Base-by-base conservation (phyloP, 2,888 invertebrate species). In the Himalopsyche tibetana region DNA sequence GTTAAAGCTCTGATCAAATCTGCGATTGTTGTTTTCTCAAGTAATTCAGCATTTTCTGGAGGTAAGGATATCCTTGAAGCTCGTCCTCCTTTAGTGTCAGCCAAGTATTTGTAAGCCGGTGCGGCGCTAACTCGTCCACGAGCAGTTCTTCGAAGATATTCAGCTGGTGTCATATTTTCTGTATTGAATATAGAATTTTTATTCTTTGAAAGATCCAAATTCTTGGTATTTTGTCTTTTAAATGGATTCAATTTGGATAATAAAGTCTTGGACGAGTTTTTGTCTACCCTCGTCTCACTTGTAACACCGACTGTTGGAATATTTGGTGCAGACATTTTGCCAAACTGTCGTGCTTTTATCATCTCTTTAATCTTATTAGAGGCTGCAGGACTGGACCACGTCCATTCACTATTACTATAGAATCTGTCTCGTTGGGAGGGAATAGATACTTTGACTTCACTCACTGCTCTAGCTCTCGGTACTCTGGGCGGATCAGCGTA, bases 1-100 rank as follows among this genome's bases (percentile, higher is more conserved):
- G 96, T 95, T 82, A 97, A 91, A 0, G 96, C 97, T 85, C 97
- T 93, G 42, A 97, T 93, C 84, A 97, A 94, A 91, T 97, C 97
- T 0, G 97, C 97, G 17, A 97, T 94, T 38, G 97, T 96, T 0
- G 97, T 97, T 89, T 96, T 95, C 91, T 97, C 97, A 85, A 97
- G 92, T 15, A 97, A 94, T 89, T 94, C 94, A 8, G 94, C 93
- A 89, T 94, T 94, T 88, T 93, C 92, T 0, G 91, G 90, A 89
- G 87, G 91, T 55, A 90, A 89, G 45, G 92, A 91, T 11, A 86
- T 91, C 89, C 81, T 91, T 88, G 87, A 90, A 86, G 88, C 89
- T 82, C 91, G 90, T 51, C 90, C 90, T 9, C 87, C 84, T 82
- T 85, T 87, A 8, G 90, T 90, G 82, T 89, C 89, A 5, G 86